Base-by-base conservation (phyloP, 2,797 vertebrate genomes). In the Phoxinus dragarum region DNA sequence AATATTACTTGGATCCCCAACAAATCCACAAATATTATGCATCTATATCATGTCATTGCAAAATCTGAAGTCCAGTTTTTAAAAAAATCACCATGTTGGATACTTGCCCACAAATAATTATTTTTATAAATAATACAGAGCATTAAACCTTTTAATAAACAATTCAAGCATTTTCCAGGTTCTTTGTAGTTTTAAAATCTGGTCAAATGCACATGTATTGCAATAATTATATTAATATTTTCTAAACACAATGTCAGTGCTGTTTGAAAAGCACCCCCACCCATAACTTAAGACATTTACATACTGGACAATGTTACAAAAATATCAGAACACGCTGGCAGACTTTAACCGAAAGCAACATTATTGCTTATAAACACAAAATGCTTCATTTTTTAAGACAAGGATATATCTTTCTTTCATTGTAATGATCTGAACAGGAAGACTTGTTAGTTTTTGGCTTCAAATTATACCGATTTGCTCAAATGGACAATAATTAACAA, bases 121-220 rank as follows among this genome's bases (percentile, higher is more conserved):
- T 61, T 61, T 80, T 6, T 31, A 78, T 11, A 71, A 71, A 68
- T 84, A 61, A 61, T 40, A 83, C 80, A 88, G 59, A 77, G 66
- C 73, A 75, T 68, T 79, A 59, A 90, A 88, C 47, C 86, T 90
- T 93, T 91, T 82, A 86, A 78, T 84, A 88, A 88, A 88, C 89
- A 91, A 92, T 95, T 96, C 95, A 96, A 95, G 95, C 93, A 95
- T 95, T 94, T 95, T 94, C 94, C 95, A 95, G 94, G 94, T 93
- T 92, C 91, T 91, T 64, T 90, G 87, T 91, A 36, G 90, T 91
- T 89, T 90, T 71, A 59, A 76, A 74, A 79, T 84, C n/a, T 75
- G 67, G 31, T 54, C 21, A 79, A 72, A 80, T 76, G 54, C 27
- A 85, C 21, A 67, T 69, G 40, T 69, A 86, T 42, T 27, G 36